A percentile compares a stretch with the other conserved stretches of the same genome.
Evolutionary conservation across 2,113 vertebrate species (phyloP).

Genomic region (Macquaria ambigua): DNA sequence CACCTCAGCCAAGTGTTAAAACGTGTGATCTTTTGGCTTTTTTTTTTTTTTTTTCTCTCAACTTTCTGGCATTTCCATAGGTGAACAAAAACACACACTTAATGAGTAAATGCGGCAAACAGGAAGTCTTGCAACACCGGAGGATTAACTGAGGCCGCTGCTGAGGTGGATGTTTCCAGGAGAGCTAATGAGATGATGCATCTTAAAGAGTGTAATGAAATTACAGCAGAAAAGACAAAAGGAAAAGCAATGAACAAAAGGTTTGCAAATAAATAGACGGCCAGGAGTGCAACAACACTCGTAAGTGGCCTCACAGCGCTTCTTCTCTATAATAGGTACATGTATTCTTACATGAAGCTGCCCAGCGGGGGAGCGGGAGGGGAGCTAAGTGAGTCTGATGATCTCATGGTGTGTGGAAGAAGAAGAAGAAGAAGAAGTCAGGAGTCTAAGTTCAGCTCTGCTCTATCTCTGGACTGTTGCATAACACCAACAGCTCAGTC

Average conservation of each 20-base stretch:
- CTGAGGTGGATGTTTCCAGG: constrained; percentile 18
- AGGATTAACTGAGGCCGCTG: constrained; percentile 21
- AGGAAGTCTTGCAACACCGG: constrained; percentile 12
- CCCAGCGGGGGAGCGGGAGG: background rate
- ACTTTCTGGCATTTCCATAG: background rate
- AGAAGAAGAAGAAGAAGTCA: constrained; percentile 52
- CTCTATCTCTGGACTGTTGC: constrained; percentile 73
- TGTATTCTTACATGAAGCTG: constrained; percentile 34
- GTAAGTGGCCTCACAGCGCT: background rate
- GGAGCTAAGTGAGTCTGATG: constrained; percentile 44
- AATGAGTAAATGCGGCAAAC: background rate
- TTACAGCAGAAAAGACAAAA: constrained; percentile 13
- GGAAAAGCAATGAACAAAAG: constrained; percentile 7
- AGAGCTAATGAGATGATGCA: constrained; percentile 37
- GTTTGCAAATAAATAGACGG: background rate
- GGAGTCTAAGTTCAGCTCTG: constrained; percentile 61
- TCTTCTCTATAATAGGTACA: background rate
- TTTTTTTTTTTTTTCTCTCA: background rate
- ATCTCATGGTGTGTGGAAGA: constrained; percentile 56
- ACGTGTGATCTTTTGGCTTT: background rate
- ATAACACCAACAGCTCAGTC: constrained; percentile 63
- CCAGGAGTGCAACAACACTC: background rate
- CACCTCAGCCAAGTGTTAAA: background rate
- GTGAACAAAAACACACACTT: background rate
- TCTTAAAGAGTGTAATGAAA: constrained; percentile 23